Percentiles rank a stretch among this genome's conserved stretches.
These are phyloP conservation scores for Penaeus vannamei DNA, from an alignment of 1,140 invertebrate species.

Conservation along the genomic window DNA sequence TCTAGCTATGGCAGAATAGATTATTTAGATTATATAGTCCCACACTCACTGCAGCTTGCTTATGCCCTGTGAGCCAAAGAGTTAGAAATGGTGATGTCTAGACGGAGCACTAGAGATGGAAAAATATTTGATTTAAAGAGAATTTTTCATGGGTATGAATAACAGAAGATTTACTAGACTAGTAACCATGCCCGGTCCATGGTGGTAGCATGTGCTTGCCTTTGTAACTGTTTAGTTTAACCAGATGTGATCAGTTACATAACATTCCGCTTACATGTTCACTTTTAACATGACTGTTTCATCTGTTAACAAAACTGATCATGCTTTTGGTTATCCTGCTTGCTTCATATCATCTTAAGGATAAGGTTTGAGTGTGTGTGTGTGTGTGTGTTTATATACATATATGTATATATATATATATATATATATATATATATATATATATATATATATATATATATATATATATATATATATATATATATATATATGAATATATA, in stretches of 20 bases:
- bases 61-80: slow-evolving; percentile 4
- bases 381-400: no score
- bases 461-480: no score
- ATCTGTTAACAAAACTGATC: background rate
- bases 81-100: slow-evolving; percentile 49
- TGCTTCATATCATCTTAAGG: no score
- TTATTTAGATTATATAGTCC: slow-evolving; percentile 4
- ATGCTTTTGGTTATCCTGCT: no score
- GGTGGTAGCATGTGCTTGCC: slow-evolving; percentile 64
- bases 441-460: no score
- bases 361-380: no score
- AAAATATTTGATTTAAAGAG: background rate
- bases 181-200: slow-evolving; percentile 62
- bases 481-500: no score
- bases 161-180: slow-evolving; percentile 36
- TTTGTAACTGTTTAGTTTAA: slow-evolving; percentile 28
- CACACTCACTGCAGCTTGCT: slow-evolving; percentile 40
- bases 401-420: no score
- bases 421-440: no score
- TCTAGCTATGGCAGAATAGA: no score
- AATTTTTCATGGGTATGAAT: background rate
- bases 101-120: slow-evolving; percentile 29
- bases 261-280: slow-evolving; percentile 22
- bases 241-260: slow-evolving; percentile 2
- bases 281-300: slow-evolving; percentile 9